Conservation (phyloP, 2,113 vertebrate species). For the Hydrochoerus hydrochaeris region DNA sequence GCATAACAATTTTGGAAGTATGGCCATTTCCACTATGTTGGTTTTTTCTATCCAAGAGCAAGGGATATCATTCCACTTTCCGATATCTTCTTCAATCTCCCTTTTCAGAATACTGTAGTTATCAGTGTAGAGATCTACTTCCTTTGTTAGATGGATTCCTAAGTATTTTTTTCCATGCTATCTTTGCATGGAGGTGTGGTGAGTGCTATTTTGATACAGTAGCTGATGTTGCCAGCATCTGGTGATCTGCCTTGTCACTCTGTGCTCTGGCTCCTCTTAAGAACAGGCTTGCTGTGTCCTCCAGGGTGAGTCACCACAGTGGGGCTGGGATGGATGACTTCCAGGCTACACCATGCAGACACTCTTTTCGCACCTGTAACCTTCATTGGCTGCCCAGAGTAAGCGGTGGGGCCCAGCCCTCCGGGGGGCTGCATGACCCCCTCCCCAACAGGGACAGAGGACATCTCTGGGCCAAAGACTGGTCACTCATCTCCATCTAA, state of each 20-base stretch:
- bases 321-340: not conserved
- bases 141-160: not conserved
- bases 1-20: not conserved
- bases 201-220: not conserved
- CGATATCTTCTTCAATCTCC: not conserved
- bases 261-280: not conserved
- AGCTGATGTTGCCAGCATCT: not conserved
- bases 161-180: not conserved
- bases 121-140: not conserved
- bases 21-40: not conserved
- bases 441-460: not conserved
- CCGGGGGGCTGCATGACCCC: rapidly evolving
- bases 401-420: rapidly evolving
- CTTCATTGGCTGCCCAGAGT: rapidly evolving
- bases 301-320: not conserved
- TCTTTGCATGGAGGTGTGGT: not conserved
- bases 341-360: rapidly evolving
- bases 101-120: not conserved
- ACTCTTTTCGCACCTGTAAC: not conserved
- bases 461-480: rapidly evolving
- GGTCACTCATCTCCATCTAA: not conserved
- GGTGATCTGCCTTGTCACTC: rapidly evolving
- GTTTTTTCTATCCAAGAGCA: not conserved
- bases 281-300: not conserved
- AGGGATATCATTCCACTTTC: not conserved